phyloP scores from a whole-genome alignment of 2,113 vertebrate genomes.

The Coturnix japonica region DNA sequence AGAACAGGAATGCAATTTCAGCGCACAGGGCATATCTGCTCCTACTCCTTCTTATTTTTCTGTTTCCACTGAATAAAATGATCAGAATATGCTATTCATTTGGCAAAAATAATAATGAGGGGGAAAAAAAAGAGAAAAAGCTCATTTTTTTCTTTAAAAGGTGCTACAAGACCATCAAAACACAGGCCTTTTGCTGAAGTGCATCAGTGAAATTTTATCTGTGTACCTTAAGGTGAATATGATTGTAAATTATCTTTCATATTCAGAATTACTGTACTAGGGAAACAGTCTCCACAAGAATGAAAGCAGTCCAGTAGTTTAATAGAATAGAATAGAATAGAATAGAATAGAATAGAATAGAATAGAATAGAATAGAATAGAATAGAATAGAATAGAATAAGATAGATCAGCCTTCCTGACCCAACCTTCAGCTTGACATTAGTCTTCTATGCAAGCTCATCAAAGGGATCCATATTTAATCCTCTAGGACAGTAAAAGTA shows the following conservation, averaged over 20 bases:
- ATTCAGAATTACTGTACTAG: conserved; percentile 36
- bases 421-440: conserved; percentile 42
- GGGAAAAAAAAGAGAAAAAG: neutral
- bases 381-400: conserved; percentile 28
- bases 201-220: neutral
- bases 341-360: conserved; percentile 44
- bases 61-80: neutral
- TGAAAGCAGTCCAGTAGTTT: conserved; percentile 18
- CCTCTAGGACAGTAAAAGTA: conserved; percentile 52
- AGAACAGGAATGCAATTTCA: neutral
- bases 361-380: neutral
- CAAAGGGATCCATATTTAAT: conserved; percentile 61
- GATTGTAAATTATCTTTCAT: conserved; percentile 45
- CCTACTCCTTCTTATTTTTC: neutral
- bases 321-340: neutral
- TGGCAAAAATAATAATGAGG: neutral
- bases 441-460: conserved; percentile 36
- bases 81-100: neutral
- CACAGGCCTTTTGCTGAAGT: neutral
- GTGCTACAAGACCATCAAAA: neutral
- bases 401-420: conserved; percentile 44
- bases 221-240: neutral
- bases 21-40: neutral
- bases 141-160: neutral
- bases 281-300: conserved; percentile 22